phyloP scores from a whole-genome alignment of 2,113 vertebrate species.

The Ictalurus punctatus region DNA sequence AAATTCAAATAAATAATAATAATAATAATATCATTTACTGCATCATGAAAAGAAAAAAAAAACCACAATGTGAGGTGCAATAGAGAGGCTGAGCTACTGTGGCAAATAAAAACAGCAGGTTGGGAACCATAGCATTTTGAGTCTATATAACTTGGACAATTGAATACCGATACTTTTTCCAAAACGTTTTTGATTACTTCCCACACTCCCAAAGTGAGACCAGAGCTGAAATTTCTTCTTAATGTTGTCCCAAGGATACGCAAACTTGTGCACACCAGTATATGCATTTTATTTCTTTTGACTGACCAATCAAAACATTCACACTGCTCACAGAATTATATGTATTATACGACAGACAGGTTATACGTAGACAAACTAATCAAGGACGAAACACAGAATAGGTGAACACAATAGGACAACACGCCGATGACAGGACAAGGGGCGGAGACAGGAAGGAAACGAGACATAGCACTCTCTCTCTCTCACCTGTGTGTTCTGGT shows the following conservation, averaged over 20 bases:
- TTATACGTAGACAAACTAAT: not conserved
- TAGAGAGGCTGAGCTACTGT: not conserved
- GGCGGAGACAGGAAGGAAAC: not conserved
- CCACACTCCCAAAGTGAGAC: not conserved
- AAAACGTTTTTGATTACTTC: not conserved
- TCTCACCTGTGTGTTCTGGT: constrained; percentile 84
- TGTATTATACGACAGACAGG: not conserved
- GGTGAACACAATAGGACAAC: not conserved
- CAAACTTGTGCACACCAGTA: not conserved
- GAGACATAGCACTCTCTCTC: constrained; percentile 36
- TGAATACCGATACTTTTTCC: not conserved
- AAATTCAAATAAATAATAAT: too few species aligned
- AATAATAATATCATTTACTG: not conserved
- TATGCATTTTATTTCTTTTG: not conserved
- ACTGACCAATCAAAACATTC: not conserved
- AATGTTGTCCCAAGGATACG: not conserved
- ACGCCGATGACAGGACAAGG: not conserved
- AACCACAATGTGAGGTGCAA: not conserved
- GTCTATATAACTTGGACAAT: not conserved
- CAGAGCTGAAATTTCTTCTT: not conserved
- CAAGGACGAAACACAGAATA: not conserved
- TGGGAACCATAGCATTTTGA: not conserved
- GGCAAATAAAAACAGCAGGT: not conserved
- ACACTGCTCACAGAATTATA: not conserved
- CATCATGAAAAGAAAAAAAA: not conserved